A percentile compares a stretch with the other conserved stretches of the same genome.
These are phyloP conservation scores for Myotis planiceps DNA, from an alignment of 2,797 vertebrate species.

Conservation along the genomic window DNA sequence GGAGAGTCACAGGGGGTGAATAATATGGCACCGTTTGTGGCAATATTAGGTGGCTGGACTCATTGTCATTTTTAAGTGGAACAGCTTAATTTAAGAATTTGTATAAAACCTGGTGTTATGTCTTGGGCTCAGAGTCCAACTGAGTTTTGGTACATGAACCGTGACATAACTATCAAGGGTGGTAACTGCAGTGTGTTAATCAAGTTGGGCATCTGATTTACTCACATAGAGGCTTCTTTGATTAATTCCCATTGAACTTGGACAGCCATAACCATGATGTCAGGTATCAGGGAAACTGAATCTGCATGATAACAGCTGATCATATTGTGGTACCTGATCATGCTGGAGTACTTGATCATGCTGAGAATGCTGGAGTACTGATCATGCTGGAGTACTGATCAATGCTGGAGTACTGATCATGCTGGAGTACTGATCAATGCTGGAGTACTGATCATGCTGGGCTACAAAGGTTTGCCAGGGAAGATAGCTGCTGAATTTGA, in stretches of 20 bases:
- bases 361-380: neutral
- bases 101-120: neutral
- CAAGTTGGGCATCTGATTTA: neutral
- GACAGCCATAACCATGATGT: neutral
- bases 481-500: neutral
- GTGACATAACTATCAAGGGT: neutral
- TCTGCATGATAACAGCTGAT: neutral
- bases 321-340: accelerated
- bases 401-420: neutral
- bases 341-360: neutral
- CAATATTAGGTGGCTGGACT: neutral
- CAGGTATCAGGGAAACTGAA: neutral
- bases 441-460: neutral
- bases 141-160: neutral
- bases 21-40: neutral
- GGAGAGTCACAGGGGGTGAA: no score
- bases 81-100: neutral
- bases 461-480: neutral
- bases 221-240: neutral
- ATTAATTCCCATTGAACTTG: neutral
- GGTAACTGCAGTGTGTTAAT: neutral
- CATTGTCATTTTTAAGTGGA: neutral
- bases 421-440: neutral
- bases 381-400: neutral
- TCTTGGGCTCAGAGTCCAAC: neutral